Conservation (phyloP, 2,113 vertebrate genomes). For the Nannospalax galili region DNA sequence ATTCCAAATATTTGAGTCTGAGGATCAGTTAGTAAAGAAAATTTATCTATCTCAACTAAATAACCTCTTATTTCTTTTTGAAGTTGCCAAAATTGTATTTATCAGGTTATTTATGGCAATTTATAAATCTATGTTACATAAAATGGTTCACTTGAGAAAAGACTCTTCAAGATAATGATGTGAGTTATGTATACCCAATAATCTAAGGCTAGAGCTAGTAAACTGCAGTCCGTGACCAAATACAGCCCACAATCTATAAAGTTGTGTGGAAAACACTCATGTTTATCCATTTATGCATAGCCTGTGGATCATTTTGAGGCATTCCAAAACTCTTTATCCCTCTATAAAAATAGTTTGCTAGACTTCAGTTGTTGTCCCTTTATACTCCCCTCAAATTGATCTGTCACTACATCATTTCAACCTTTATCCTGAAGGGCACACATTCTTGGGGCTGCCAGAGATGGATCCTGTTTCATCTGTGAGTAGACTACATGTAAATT, state of each 20-base stretch:
- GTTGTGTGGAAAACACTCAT: not conserved
- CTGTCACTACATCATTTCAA: not conserved
- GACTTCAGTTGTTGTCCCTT: not conserved
- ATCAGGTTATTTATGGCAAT: not conserved
- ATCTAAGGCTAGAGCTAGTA: not conserved
- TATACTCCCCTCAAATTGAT: not conserved
- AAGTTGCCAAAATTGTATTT: not conserved
- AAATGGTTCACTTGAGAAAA: slow-evolving; percentile 1
- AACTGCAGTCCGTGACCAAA: not conserved
- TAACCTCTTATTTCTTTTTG: not conserved
- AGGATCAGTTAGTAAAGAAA: not conserved
- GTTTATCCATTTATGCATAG: not conserved
- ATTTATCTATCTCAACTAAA: not conserved
- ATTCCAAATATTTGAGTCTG: slow-evolving; percentile 21
- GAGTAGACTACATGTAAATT: not conserved
- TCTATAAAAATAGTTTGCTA: not conserved
- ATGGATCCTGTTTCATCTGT: not conserved
- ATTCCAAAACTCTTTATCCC: not conserved
- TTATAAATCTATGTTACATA: slow-evolving; percentile 19
- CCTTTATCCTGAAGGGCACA: not conserved
- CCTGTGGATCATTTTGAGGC: not conserved
- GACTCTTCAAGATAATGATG: not conserved
- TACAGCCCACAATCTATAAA: not conserved
- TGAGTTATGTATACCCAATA: not conserved
- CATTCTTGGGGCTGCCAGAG: not conserved